phyloP scores from a whole-genome alignment of 2,888 invertebrate genomes.

The Aleiodes leptofemur region DNA sequence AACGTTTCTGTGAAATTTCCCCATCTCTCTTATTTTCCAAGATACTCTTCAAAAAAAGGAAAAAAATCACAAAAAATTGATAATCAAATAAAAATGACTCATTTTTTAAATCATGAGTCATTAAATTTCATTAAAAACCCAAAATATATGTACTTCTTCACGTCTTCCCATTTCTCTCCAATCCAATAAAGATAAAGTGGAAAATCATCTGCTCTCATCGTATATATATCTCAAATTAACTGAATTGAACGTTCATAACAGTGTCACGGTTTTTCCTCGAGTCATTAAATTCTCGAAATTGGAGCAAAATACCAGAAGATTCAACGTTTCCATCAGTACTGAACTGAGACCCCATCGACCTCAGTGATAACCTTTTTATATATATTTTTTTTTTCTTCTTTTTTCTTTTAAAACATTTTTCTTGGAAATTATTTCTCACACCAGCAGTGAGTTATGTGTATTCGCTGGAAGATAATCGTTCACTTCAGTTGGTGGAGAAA shows the following conservation, averaged over 20 bases:
- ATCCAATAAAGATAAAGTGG: too few relatives aligned
- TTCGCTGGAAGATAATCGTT: conserved; percentile 20
- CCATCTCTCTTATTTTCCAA: too few relatives aligned
- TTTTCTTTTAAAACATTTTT: background rate
- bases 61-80: too few relatives aligned
- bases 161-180: too few relatives aligned
- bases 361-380: conserved; percentile 17
- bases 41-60: too few relatives aligned
- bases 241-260: conserved; percentile 29
- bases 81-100: too few relatives aligned
- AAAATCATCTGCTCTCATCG: conserved; percentile 18
- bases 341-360: conserved; percentile 22
- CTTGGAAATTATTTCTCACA: conserved; percentile 8
- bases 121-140: too few relatives aligned
- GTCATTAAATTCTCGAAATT: background rate
- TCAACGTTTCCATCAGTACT: conserved; percentile 10
- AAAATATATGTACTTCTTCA: too few relatives aligned
- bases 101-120: too few relatives aligned
- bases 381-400: background rate
- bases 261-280: conserved; percentile 6
- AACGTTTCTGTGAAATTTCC: too few relatives aligned
- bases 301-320: background rate
- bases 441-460: conserved; percentile 9
- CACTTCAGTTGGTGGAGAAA: conserved; percentile 9
- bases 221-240: conserved; percentile 26